A percentile compares a stretch with the other conserved stretches of the same genome.
Conservation (phyloP, 1,140 invertebrate genomes). For the Drosophila sucinea region DNA sequence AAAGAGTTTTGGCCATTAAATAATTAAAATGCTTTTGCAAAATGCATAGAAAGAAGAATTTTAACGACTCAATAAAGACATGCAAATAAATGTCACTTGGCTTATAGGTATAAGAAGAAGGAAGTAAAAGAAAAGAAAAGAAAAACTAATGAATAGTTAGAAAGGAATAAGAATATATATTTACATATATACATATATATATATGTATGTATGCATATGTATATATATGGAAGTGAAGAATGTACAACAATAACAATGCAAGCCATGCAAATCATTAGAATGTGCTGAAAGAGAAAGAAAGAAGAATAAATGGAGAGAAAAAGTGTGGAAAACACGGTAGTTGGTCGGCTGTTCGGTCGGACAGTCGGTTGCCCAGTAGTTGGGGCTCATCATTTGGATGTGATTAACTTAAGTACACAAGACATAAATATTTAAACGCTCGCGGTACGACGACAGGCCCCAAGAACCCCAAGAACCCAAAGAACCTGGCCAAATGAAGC, state of each 20-base stretch:
- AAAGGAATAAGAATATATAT: too few relatives aligned
- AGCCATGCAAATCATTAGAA: conserved; percentile 59
- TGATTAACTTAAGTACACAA: conserved; percentile 81
- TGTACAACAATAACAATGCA: conserved; percentile 21
- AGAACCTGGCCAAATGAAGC: conserved; percentile 58
- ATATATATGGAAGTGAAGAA: too few relatives aligned
- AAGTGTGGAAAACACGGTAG: conserved; percentile 24
- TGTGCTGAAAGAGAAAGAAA: conserved; percentile 27
- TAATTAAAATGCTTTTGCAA: conserved; percentile 63
- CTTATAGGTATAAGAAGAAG: not conserved
- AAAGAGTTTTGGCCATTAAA: conserved; percentile 40
- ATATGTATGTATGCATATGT: too few relatives aligned
- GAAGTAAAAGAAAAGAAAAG: conserved; percentile 12
- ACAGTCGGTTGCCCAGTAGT: conserved; percentile 29
- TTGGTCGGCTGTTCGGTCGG: conserved; percentile 2
- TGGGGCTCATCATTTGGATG: conserved; percentile 69
- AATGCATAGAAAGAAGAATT: conserved; percentile 54
- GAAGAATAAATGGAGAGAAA: conserved; percentile 37
- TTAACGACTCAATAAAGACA: conserved; percentile 73
- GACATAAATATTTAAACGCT: conserved; percentile 79
- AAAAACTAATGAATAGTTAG: conserved; percentile 19
- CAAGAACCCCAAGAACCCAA: not conserved
- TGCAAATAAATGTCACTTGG: conserved; percentile 65
- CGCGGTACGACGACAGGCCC: conserved; percentile 26
- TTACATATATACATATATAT: too few relatives aligned